These are phyloP conservation scores for Trichomycterus rosablanca DNA, from an alignment of 2,113 vertebrate genomes.

Conservation along the genomic window DNA sequence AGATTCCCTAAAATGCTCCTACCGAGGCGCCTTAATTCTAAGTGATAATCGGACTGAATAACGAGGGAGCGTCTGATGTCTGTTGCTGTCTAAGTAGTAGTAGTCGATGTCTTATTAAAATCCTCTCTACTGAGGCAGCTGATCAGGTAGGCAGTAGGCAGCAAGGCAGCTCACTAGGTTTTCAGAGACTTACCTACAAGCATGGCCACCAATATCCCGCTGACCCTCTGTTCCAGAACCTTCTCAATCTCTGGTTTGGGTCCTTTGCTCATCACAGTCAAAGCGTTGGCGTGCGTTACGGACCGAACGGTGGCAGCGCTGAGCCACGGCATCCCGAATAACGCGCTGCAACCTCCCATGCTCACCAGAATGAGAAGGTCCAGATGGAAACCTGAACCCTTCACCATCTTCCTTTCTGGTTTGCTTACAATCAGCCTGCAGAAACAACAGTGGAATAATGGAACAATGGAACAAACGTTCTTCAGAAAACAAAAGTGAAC, in stretches of 20 bases:
- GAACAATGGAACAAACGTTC: no score
- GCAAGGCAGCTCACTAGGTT: no score
- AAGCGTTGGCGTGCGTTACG: constrained; percentile 90
- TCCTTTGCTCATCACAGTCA: constrained; percentile 84
- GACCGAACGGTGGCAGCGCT: constrained; percentile 89
- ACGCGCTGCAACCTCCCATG: constrained; percentile 83
- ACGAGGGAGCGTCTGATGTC: no score
- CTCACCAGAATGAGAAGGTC: constrained; percentile 87
- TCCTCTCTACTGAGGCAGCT: no score
- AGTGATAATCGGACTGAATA: no score
- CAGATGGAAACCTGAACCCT: constrained; percentile 91
- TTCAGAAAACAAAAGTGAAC: no score
- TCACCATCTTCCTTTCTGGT: constrained; percentile 88
- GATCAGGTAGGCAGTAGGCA: no score
- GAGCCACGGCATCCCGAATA: constrained; percentile 95
- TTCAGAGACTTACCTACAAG: constrained; percentile 82
- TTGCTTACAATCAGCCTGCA: constrained; percentile 88
- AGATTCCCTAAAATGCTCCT: no score
- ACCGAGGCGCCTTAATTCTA: no score
- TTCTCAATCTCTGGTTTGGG: constrained; percentile 74
- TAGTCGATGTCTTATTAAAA: no score
- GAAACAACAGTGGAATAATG: no score
- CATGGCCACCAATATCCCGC: constrained; percentile 82
- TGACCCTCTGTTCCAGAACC: constrained; percentile 90
- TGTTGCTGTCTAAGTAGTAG: no score